Evolutionary conservation across 2,888 invertebrate species (phyloP).

Genomic region (Romanomermis culicivorax): DNA sequence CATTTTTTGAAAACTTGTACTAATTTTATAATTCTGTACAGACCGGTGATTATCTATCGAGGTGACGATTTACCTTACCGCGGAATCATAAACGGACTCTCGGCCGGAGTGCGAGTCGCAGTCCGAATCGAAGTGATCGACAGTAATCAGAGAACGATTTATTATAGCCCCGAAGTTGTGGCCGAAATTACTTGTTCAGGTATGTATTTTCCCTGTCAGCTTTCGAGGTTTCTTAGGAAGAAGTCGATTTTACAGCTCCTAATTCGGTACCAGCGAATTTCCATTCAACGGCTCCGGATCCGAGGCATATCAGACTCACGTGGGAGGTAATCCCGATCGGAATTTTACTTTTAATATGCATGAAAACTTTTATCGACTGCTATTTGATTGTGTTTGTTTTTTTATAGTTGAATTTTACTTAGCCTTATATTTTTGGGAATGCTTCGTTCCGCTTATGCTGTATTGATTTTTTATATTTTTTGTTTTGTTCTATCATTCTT

Average conservation of each 20-base stretch:
- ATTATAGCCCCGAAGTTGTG: constrained; percentile 20
- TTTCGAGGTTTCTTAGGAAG: neutral
- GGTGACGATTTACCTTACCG: constrained; percentile 24
- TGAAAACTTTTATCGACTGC: no score
- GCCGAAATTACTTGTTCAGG: constrained; percentile 20
- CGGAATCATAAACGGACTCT: constrained; percentile 20
- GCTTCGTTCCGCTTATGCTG: no score
- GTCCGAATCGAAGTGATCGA: constrained; percentile 23
- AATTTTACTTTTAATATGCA: no score
- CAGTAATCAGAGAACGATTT: constrained; percentile 26
- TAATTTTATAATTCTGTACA: constrained; percentile 10
- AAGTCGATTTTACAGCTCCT: constrained; percentile 16
- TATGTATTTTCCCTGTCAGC: no score
- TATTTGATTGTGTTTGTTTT: no score
- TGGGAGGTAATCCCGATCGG: constrained; percentile 19
- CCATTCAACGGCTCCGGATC: constrained; percentile 19
- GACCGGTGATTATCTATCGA: constrained; percentile 23
- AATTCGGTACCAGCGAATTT: constrained; percentile 24
- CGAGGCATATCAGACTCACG: constrained; percentile 19
- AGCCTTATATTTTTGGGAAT: no score
- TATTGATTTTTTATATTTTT: neutral
- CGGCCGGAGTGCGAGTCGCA: constrained; percentile 19
- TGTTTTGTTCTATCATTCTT: no score
- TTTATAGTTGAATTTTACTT: no score
- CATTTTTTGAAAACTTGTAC: neutral